Base-by-base conservation (phyloP, 2,797 vertebrate species). In the Enteromius trimaculatus region DNA sequence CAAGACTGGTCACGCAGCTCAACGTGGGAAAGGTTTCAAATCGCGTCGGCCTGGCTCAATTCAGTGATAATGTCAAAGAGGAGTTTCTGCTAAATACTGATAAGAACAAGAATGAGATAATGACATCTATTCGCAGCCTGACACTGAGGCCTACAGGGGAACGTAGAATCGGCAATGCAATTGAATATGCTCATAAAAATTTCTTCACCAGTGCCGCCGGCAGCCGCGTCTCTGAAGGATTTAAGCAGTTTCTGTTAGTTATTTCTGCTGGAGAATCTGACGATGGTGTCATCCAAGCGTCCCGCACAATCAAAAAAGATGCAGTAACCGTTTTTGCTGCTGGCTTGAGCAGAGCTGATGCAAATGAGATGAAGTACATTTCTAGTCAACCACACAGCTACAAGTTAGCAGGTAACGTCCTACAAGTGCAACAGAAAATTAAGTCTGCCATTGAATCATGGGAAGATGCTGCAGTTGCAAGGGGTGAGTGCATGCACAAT, bases 1-100 rank as follows among this genome's bases (percentile, higher is more conserved):
- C 0, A 2, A 87, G 86, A 37, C 81, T 95, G 42, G 13, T 89
- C 75, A 92, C 88, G 76, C 91, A 92, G 31, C 85, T 97, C 0
- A 92, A 94, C 9, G 23, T 96, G 3, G 91, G 91, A 13, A 88
- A 69, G 3, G 87, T 92, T 0, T 91, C 89, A 29, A 88, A 94
- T 83, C 95, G 88, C 0, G 51, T 97, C 3, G 95, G 96, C 19
- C 71, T 97, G 87, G 96, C 95, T 31, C 94, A 95, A 85, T 97
- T 95, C 5, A 89, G 92, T 0, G 55, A 60, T 3, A 51, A 86
- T 3, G 79, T 89, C 9, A 91, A 90, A 7, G 90, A 87, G 0
- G 96, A 96, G 21, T 97, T 97, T 79, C 83, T 92, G 10, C 84
- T 97, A 8, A 95, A 94, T 17, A 79, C 85, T 3, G 85, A 91